Base-by-base conservation (phyloP, 2,113 vertebrate genomes). In the Odocoileus virginianus region DNA sequence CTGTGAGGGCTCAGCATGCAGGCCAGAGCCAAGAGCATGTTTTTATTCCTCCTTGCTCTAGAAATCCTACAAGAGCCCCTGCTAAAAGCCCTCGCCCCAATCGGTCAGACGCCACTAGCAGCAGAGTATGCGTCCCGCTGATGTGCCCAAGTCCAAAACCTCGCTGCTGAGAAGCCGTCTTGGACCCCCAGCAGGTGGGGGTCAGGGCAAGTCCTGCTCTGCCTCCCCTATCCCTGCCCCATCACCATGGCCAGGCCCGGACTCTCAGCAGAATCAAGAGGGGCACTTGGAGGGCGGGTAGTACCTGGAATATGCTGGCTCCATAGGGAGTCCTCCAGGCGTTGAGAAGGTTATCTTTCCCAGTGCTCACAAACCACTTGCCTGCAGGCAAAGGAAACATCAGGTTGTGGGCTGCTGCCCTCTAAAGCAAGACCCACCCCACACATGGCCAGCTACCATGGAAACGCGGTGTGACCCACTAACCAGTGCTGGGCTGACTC, bases 301-400 rank as follows among this genome's bases (percentile, higher is more conserved):
- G 60, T 97, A 99, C 99, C 99, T 99, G 99, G 99, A 99, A 99
- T 98, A 99, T 99, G 99, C 99, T 99, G 81, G 99, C 99, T 60
- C 99, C 99, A 0, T 99, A 99, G 1, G 99, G 99, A 21, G 99
- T 99, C 99, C 99, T 99, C 99, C 99, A 99, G 95, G 99, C 99
- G 2, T 99, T 99, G 97, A 99, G 99, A 82, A 99, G 99, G 98
- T 99, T 99, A 98, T 99, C 99, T 96, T 99, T 99, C 78, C 99
- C 99, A 2, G 99, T 99, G 98, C 99, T 99, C 98, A 99, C 99
- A 82, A 99, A 99, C 99, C 99, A 99, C 99, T 99, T 99, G 86
- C 99, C 99, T 99, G 95, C 0, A 0, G 40, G 40, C 10, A 78
- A 14, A 79, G n/a, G 4, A 14, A 54, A 0, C 0, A 0, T 97